A percentile compares a stretch with the other conserved stretches of the same genome.
phyloP scores from a whole-genome alignment of 35 echinoderm and acorn worm species.

The Lytechinus pictus region DNA sequence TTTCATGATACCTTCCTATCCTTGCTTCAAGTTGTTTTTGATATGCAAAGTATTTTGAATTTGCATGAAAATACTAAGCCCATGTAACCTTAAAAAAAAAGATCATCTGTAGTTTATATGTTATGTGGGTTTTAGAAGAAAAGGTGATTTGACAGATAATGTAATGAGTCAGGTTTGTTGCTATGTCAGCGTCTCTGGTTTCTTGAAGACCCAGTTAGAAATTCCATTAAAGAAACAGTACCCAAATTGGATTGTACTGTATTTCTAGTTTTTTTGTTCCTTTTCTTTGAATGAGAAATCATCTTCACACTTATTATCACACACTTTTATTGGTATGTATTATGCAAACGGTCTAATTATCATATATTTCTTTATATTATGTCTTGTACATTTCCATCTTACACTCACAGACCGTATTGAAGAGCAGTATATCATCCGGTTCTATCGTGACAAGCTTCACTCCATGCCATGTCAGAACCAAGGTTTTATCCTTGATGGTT shows the following conservation, averaged over 20 bases:
- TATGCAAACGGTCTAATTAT: background rate
- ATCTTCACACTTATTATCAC: background rate
- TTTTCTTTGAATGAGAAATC: too few relatives aligned
- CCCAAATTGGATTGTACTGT: too few relatives aligned
- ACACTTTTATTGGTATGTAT: background rate
- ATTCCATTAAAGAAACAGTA: too few relatives aligned
- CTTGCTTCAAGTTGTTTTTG: background rate
- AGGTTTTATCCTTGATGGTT: slow-evolving; percentile 97
- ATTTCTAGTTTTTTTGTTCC: too few relatives aligned
- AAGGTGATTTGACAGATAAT: too few relatives aligned
- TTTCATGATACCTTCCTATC: background rate
- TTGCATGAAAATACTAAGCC: background rate
- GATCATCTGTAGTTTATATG: too few relatives aligned
- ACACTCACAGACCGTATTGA: slow-evolving; percentile 88
- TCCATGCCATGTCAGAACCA: slow-evolving; percentile 99
- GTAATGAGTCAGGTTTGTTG: too few relatives aligned
- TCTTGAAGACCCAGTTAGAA: too few relatives aligned
- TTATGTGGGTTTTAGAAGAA: too few relatives aligned
- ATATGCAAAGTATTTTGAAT: background rate
- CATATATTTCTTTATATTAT: too few relatives aligned
- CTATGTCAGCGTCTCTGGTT: too few relatives aligned
- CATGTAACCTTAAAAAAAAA: too few relatives aligned
- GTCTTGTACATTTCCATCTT: background rate
- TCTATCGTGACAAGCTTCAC: slow-evolving; percentile 97
- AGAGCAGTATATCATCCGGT: slow-evolving; percentile 95